Percentiles rank a stretch among this genome's conserved stretches.
Conservation (phyloP, 2,797 vertebrate genomes). For the Podarcis lilfordi region DNA sequence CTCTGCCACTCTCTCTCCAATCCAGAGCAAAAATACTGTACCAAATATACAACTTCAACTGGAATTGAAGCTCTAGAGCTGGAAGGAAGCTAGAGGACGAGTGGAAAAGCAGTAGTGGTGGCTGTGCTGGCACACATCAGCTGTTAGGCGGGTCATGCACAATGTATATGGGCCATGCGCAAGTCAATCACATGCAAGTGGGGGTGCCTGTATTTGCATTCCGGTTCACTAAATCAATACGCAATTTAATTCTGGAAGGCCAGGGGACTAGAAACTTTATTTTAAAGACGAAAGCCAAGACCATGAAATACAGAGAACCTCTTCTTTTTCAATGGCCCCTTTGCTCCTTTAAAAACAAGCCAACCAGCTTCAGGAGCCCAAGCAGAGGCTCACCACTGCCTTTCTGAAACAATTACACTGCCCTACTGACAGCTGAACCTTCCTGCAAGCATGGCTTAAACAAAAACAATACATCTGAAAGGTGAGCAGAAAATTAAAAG, state of each 20-base stretch:
- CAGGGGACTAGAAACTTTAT: not conserved
- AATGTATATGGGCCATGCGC: too few species aligned
- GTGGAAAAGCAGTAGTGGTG: too few species aligned
- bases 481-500: not conserved
- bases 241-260: not conserved
- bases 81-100: too few species aligned
- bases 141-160: too few species aligned
- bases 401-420: conserved; percentile 16
- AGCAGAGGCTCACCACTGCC: not conserved
- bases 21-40: too few species aligned
- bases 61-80: too few species aligned
- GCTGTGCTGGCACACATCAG: too few species aligned
- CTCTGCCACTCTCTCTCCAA: too few species aligned
- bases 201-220: not conserved
- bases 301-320: too few species aligned
- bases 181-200: too few species aligned
- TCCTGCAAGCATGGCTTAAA: conserved; percentile 7
- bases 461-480: not conserved
- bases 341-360: not conserved
- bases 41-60: too few species aligned
- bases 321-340: not conserved
- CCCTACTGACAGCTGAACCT: conserved; percentile 36
- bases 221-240: not conserved
- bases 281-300: not conserved
- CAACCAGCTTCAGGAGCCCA: not conserved